These are phyloP conservation scores for Aspiorhynchus laticeps DNA, from an alignment of 2,113 vertebrate species.

Conservation along the genomic window DNA sequence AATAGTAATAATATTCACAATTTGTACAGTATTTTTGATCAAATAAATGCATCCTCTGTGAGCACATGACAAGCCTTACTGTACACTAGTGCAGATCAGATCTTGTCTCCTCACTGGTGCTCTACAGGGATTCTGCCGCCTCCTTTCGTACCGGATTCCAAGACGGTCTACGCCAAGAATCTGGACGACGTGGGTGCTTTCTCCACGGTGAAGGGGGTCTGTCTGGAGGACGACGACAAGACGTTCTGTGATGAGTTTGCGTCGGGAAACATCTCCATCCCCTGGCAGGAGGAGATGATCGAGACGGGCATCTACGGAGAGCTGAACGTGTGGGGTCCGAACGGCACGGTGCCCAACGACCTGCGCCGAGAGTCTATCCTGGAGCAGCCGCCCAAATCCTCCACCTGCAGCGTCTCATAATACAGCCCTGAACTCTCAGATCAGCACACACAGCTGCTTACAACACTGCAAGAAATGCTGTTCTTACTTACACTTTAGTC, in stretches of 20 bases:
- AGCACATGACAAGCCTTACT: background rate
- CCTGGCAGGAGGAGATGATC: conserved; percentile 94
- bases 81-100: background rate
- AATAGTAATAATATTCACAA: background rate
- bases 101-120: background rate
- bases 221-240: conserved; percentile 77
- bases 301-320: conserved; percentile 85
- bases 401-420: conserved; percentile 81
- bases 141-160: conserved; percentile 87
- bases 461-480: too few species aligned
- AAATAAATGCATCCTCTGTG: background rate
- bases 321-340: conserved; percentile 82
- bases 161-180: conserved; percentile 86
- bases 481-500: too few species aligned
- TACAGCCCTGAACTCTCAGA: background rate
- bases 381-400: conserved; percentile 81
- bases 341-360: conserved; percentile 77
- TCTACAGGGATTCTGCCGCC: conserved; percentile 79
- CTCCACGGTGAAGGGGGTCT: conserved; percentile 84
- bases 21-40: background rate
- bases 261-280: conserved; percentile 83
- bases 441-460: background rate
- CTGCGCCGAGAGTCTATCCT: conserved; percentile 76
- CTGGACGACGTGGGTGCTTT: conserved; percentile 88
- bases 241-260: conserved; percentile 85